phyloP scores from a whole-genome alignment of 2,113 vertebrate species.

The Myanophis thanlyinensis region DNA sequence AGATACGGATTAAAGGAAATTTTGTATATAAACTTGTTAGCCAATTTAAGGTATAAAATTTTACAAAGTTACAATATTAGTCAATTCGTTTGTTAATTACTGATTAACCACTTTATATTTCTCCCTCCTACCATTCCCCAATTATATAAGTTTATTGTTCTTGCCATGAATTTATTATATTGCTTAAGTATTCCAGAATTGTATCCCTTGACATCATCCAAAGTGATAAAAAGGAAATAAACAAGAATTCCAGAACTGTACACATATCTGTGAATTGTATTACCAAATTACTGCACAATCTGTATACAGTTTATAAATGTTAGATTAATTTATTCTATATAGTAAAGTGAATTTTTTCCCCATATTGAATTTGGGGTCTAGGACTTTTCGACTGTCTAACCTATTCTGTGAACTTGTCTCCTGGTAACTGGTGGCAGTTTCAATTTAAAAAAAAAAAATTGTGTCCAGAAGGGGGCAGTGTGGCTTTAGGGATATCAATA shows the following conservation, averaged over 20 bases:
- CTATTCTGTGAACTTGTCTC: not conserved
- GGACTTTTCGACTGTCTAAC: too few species aligned
- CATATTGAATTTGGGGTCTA: too few species aligned
- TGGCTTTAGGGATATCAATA: slow-evolving; percentile 23
- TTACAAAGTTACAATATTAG: not conserved
- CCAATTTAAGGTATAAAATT: not conserved
- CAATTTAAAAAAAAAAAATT: too few species aligned
- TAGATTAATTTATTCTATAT: not conserved
- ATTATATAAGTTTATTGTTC: not conserved
- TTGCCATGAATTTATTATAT: not conserved
- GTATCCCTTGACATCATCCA: not conserved
- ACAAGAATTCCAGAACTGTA: not conserved
- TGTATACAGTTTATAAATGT: not conserved
- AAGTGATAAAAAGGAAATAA: not conserved
- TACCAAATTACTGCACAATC: not conserved
- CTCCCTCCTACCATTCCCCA: not conserved
- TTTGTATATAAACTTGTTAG: not conserved
- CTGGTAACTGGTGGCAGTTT: not conserved
- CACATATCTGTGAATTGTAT: not conserved
- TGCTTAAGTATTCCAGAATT: not conserved
- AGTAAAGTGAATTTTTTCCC: not conserved
- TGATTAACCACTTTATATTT: not conserved
- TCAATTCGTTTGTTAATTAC: not conserved
- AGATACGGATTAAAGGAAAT: not conserved
- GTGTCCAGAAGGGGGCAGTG: slow-evolving; percentile 67